Percentiles rank a stretch among this genome's conserved stretches.
Evolutionary conservation across 2,888 invertebrate genomes (phyloP).

Genomic region (Empis livida): DNA sequence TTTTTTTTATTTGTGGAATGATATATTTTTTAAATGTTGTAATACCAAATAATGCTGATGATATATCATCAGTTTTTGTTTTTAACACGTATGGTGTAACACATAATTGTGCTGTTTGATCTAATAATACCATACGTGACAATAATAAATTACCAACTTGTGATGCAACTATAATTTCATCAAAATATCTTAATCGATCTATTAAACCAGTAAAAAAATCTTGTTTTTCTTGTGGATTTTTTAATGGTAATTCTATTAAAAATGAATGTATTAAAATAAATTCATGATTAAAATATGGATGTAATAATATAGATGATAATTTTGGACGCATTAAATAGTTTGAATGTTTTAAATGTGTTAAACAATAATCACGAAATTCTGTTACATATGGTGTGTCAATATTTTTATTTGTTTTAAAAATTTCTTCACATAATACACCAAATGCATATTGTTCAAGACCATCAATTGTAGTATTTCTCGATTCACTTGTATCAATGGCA

Average conservation of each 20-base stretch:
- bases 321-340: slow-evolving; percentile 53
- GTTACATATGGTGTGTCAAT: slow-evolving; percentile 53
- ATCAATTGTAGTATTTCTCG: slow-evolving; percentile 34
- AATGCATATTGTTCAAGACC: slow-evolving; percentile 68
- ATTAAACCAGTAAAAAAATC: slow-evolving; percentile 63
- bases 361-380: slow-evolving; percentile 59
- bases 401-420: slow-evolving; percentile 39
- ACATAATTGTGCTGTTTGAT: slow-evolving; percentile 56
- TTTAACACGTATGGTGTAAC: slow-evolving; percentile 35
- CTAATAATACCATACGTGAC: slow-evolving; percentile 73
- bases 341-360: slow-evolving; percentile 50
- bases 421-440: slow-evolving; percentile 60
- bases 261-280: slow-evolving; percentile 75
- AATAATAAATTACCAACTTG: slow-evolving; percentile 65
- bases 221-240: slow-evolving; percentile 60
- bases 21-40: slow-evolving; percentile 58
- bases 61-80: slow-evolving; percentile 41
- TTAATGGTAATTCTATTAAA: slow-evolving; percentile 67
- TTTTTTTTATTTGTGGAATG: slow-evolving; percentile 61
- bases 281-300: slow-evolving; percentile 73
- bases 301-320: slow-evolving; percentile 50
- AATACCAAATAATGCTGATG: slow-evolving; percentile 50
- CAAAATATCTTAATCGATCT: slow-evolving; percentile 53
- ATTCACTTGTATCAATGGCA: slow-evolving; percentile 56
- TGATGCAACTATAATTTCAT: slow-evolving; percentile 69